These are phyloP conservation scores for Antheraea pernyi DNA, from an alignment of 1,140 invertebrate species.

Conservation along the genomic window DNA sequence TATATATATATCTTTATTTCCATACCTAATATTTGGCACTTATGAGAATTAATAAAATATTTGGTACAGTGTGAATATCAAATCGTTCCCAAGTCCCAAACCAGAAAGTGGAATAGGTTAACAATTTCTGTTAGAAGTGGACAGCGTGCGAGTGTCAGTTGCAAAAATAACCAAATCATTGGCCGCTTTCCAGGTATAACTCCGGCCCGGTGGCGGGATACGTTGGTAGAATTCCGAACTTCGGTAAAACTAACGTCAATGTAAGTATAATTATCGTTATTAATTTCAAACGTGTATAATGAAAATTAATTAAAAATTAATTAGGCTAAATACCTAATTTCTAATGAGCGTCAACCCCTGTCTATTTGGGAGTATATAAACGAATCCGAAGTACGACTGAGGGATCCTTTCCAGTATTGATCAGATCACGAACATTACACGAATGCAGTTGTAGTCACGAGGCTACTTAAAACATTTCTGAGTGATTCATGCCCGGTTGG, in stretches of 20 bases:
- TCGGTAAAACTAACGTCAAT: conserved; percentile 66
- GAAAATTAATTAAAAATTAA: no score
- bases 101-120: conserved; percentile 41
- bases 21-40: neutral
- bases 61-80: neutral
- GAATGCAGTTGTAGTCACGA: no score
- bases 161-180: conserved; percentile 67
- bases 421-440: no score
- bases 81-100: neutral
- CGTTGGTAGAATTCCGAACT: conserved; percentile 70
- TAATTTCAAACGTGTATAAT: neutral
- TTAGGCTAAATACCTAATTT: no score
- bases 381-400: no score
- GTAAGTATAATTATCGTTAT: conserved; percentile 42
- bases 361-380: no score
- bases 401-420: no score
- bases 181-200: conserved; percentile 70
- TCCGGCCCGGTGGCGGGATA: conserved; percentile 50
- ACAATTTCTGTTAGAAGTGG: conserved; percentile 36
- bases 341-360: no score
- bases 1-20: no score
- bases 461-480: no score
- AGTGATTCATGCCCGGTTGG: no score
- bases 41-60: no score
- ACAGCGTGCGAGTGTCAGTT: conserved; percentile 43